Evolutionary conservation across 2,797 vertebrate species (phyloP).

Genomic region (Halcyon leucocephala): DNA sequence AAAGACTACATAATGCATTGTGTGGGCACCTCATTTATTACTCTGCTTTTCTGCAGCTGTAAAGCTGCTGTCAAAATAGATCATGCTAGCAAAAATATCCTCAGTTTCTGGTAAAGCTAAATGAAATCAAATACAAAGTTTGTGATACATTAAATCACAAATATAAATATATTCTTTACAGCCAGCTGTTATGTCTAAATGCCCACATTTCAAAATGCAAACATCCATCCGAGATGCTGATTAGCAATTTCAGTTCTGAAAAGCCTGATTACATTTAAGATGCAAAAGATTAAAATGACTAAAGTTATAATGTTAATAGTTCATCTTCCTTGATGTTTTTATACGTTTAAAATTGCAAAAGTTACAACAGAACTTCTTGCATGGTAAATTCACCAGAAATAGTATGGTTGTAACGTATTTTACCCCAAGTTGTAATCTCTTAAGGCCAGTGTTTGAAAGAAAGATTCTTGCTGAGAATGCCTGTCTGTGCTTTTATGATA

Average conservation of each 20-base stretch:
- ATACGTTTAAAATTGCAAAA: conserved; percentile 66
- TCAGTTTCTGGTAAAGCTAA: conserved; percentile 70
- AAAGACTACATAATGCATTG: conserved; percentile 50
- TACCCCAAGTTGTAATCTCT: background rate
- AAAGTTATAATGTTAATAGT: conserved; percentile 78
- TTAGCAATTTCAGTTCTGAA: conserved; percentile 81
- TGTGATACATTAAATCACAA: conserved; percentile 80
- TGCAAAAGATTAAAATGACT: conserved; percentile 80
- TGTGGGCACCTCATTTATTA: conserved; percentile 63
- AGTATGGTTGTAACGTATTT: background rate
- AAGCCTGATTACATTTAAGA: conserved; percentile 78
- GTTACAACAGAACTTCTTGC: conserved; percentile 40
- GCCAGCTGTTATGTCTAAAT: conserved; percentile 76
- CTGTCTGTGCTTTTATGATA: conserved; percentile 18
- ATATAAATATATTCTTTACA: conserved; percentile 81
- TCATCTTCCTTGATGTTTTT: conserved; percentile 77
- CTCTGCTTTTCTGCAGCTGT: conserved; percentile 55
- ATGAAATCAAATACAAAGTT: conserved; percentile 79
- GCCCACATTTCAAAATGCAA: conserved; percentile 73
- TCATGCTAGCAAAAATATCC: conserved; percentile 63
- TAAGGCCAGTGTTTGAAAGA: background rate
- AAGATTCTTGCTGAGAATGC: background rate
- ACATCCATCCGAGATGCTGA: conserved; percentile 77
- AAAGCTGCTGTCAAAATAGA: conserved; percentile 68
- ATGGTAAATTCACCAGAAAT: conserved; percentile 28